Conservation (phyloP, 1,140 invertebrate species). For the Archivesica marissinica region DNA sequence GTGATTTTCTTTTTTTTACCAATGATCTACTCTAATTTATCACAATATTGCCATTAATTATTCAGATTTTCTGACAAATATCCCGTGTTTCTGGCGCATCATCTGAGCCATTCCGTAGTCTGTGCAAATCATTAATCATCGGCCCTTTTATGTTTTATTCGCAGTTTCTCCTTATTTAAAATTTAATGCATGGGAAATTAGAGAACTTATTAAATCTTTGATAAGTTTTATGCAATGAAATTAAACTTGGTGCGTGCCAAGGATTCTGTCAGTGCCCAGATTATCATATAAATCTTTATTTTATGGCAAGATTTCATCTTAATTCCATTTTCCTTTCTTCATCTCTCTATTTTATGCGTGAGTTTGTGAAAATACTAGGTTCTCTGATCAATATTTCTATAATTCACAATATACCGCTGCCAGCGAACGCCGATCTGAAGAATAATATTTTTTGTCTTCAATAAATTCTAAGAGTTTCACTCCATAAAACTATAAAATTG, state of each 20-base stretch:
- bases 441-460: conserved; percentile 20
- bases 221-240: conserved; percentile 60
- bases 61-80: background rate
- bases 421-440: conserved; percentile 19
- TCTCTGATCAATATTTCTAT: conserved; percentile 52
- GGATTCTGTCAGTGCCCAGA: conserved; percentile 21
- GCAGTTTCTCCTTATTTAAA: conserved; percentile 39
- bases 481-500: conserved; percentile 44
- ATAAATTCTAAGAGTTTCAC: conserved; percentile 55
- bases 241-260: conserved; percentile 46
- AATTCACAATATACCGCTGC: conserved; percentile 43
- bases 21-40: background rate
- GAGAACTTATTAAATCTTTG: conserved; percentile 58
- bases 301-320: conserved; percentile 58
- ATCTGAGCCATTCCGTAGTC: background rate
- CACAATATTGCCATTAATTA: conserved; percentile 28
- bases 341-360: conserved; percentile 37
- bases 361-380: conserved; percentile 33
- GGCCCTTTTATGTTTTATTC: conserved; percentile 40
- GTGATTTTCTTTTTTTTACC: background rate
- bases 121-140: conserved; percentile 10
- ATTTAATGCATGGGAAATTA: conserved; percentile 52
- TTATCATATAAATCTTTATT: conserved; percentile 65
- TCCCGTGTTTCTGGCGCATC: background rate
- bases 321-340: conserved; percentile 55